These are phyloP conservation scores for Tor tambroides DNA, from an alignment of 2,113 vertebrate species.

Conservation along the genomic window DNA sequence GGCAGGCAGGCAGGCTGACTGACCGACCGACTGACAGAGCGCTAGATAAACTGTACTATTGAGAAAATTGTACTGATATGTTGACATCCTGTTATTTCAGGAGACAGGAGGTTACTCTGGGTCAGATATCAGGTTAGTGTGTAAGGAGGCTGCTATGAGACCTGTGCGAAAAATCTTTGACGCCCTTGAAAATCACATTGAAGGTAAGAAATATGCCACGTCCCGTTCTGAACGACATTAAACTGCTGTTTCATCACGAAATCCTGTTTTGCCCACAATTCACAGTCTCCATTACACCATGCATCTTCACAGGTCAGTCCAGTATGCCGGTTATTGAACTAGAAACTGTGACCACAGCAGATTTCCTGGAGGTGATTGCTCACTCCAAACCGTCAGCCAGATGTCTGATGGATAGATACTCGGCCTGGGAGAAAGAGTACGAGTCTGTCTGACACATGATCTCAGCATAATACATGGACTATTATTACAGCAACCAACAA, in stretches of 20 bases:
- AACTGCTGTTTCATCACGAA: slow-evolving; percentile 32
- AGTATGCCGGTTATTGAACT: slow-evolving; percentile 74
- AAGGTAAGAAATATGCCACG: slow-evolving; percentile 73
- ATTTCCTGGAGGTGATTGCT: slow-evolving; percentile 86
- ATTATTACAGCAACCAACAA: not conserved
- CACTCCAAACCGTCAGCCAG: slow-evolving; percentile 91
- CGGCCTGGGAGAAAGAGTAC: slow-evolving; percentile 88
- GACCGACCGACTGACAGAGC: no score
- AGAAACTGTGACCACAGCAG: slow-evolving; percentile 85
- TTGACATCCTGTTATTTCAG: slow-evolving; percentile 66
- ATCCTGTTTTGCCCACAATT: not conserved
- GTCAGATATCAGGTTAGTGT: slow-evolving; percentile 90
- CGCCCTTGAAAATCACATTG: slow-evolving; percentile 83
- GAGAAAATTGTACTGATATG: not conserved
- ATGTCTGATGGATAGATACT: slow-evolving; percentile 84
- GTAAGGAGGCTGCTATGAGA: slow-evolving; percentile 97
- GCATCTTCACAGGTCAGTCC: slow-evolving; percentile 69
- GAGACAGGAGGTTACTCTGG: slow-evolving; percentile 91
- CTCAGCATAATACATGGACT: not conserved
- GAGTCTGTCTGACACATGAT: slow-evolving; percentile 82
- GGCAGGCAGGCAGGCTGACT: no score
- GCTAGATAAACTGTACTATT: not conserved
- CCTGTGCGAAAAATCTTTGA: slow-evolving; percentile 91
- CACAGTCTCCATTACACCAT: slow-evolving; percentile 27
- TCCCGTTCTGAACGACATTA: not conserved